These are phyloP conservation scores for Autographa pulchrina DNA, from an alignment of 2,888 invertebrate species.

Conservation along the genomic window DNA sequence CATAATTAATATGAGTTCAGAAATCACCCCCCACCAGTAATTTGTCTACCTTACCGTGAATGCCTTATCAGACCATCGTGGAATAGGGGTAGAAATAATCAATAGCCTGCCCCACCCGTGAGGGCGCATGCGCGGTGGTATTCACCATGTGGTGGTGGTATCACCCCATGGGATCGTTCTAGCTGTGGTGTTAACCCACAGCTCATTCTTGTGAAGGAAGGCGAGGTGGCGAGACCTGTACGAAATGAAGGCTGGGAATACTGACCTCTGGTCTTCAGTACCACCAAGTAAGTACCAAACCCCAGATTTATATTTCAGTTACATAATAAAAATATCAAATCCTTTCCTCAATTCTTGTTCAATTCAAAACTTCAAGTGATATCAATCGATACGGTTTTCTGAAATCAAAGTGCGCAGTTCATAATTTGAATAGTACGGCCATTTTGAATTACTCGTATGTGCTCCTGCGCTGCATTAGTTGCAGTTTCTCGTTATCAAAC, in stretches of 20 bases:
- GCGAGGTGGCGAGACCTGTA: slow-evolving; percentile 65
- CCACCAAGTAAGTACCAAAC: slow-evolving; percentile 58
- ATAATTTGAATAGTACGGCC: slow-evolving; percentile 8
- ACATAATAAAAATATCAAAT: not conserved
- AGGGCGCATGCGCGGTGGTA: slow-evolving; percentile 83
- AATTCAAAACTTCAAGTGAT: not conserved
- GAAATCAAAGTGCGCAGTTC: slow-evolving; percentile 32
- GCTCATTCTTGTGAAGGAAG: slow-evolving; percentile 78
- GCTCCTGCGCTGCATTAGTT: not conserved
- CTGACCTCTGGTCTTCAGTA: slow-evolving; percentile 36
- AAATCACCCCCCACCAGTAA: slow-evolving; percentile 81
- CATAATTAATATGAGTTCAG: slow-evolving; percentile 84
- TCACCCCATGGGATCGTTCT: slow-evolving; percentile 75
- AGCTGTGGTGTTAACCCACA: slow-evolving; percentile 73
- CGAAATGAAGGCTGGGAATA: slow-evolving; percentile 27
- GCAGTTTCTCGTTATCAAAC: not conserved
- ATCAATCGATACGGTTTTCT: not conserved
- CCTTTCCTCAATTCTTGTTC: not conserved
- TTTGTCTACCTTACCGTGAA: slow-evolving; percentile 81
- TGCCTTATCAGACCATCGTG: slow-evolving; percentile 85
- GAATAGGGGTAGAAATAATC: slow-evolving; percentile 83
- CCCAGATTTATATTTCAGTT: slow-evolving; percentile 8
- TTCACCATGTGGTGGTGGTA: slow-evolving; percentile 82
- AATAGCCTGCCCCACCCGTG: slow-evolving; percentile 83
- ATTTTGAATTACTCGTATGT: slow-evolving; percentile 44